Evolutionary conservation across 2,888 invertebrate species (phyloP), one percentile per base, ranked within the genome.

Genomic region (Lampropteryx suffumata): DNA sequence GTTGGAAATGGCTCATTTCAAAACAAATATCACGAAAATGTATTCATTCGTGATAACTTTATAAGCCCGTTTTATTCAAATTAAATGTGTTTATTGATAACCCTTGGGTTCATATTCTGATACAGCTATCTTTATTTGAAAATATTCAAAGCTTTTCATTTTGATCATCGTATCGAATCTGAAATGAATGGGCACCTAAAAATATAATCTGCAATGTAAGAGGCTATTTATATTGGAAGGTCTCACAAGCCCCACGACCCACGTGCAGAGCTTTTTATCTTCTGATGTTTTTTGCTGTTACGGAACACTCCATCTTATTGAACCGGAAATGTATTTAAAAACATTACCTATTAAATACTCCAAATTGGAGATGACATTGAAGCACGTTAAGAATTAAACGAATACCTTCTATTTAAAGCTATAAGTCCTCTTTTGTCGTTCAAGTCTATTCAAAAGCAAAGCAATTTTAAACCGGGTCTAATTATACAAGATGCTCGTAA

Each of bases 351-450:
- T 61, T 60, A 70, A 75, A 72, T 76, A 69, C 66, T 73, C 67
- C 71, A 68, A 64, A 62, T 68, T 70, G 61, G 63, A 71, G 73
- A 76, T 80, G 80, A 78, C 80, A 79, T 82, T 81, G 75, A 82
- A 79, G 76, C 64, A 69, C 70, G 76, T 77, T 75, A 76, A 74
- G 74, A 75, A 84, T 78, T 76, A 75, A 72, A 69, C 69, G 65
- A 64, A 76, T 80, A 73, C 74, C 67, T 78, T 79, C 75, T 71
- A 65, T 67, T 63, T 73, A 64, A 71, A 71, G 67, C 64, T 74
- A 68, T 78, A 79, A 82, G 79, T 68, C 74, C 71, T 72, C 84
- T 79, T 83, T 87, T 90, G 86, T 89, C 69, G 76, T 82, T 83
- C 65, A 69, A 88, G 84, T 67, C 77, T 79, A 75, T 84, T 85